phyloP scores from a whole-genome alignment of 2,888 invertebrate species.

The Blomia tropicalis region DNA sequence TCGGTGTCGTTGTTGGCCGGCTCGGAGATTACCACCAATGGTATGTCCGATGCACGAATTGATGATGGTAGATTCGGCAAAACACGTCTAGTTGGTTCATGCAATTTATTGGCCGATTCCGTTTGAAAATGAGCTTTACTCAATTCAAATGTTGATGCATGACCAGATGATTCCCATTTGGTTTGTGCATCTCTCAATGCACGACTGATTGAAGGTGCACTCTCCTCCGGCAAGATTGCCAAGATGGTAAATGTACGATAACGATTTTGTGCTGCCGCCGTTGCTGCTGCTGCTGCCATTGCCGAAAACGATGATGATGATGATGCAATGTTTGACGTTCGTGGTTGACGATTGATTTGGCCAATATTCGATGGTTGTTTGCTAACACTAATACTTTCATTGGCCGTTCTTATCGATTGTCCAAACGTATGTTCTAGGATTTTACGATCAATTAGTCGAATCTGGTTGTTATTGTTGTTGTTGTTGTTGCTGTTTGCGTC shows the following conservation, averaged over 20 bases:
- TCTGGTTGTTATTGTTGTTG: background rate
- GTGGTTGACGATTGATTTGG: background rate
- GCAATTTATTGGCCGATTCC: background rate
- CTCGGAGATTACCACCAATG: conserved; percentile 22
- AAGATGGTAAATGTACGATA: conserved; percentile 21
- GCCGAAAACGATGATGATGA: background rate
- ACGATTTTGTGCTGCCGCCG: background rate
- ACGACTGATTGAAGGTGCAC: conserved; percentile 18
- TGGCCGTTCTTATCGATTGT: no score
- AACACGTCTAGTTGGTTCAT: background rate
- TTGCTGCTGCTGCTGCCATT: background rate
- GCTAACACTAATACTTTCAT: no score
- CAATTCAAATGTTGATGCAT: background rate
- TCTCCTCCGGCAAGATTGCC: conserved; percentile 20
- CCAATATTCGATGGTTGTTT: no score
- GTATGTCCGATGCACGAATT: conserved; percentile 18
- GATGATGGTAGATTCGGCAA: no score
- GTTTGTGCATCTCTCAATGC: conserved; percentile 21
- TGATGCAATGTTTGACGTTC: background rate
- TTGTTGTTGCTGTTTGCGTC: background rate
- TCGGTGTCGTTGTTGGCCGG: conserved; percentile 24
- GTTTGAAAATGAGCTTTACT: background rate
- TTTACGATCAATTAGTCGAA: background rate
- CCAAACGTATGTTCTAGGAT: no score
- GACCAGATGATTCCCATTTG: conserved; percentile 20